Evolutionary conservation across 2,113 vertebrate species (phyloP), one percentile per base, ranked within the genome.

Genomic region (Pao palembangensis): DNA sequence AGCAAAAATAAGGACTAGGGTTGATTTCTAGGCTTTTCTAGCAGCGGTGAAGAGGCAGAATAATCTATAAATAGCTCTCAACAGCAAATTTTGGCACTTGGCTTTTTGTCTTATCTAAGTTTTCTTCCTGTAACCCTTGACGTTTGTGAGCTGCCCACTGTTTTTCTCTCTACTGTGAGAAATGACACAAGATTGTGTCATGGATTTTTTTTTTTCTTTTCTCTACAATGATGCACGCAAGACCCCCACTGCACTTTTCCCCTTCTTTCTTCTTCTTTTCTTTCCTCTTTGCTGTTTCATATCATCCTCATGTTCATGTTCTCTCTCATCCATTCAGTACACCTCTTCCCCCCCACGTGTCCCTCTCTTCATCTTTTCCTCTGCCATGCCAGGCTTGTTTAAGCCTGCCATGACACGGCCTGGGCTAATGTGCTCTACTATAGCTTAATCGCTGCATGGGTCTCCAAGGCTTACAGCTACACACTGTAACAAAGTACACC

Each of bases 351-450:
- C 21, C 13, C 13, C 18, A 4, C 13, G 47, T 42, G 28, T 66
- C 46, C 58, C 41, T 23, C 52, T 55, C 70, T 69, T 67, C 71
- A 64, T 73, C 71, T 64, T 25, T 69, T 61, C 64, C 54, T 62
- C 55, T 54, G 60, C 64, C 57, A 55, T 78, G 80, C 79, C 88
- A 82, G 71, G 71, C 67, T 64, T 51, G 76, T 74, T 90, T 87
- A 69, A 70, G 75, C 62, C 75, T 73, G 61, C 64, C 78, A 59
- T 88, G 86, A 89, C 85, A 86, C 81, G 84, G 81, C 70, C 69
- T 46, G 71, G 71, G 79, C 79, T 90, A 90, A 91, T 89, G 77
- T 85, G 69, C 81, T 83, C 75, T 81, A 89, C 75, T 87, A 86
- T 18, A 57, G 79, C 85, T 87, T 87, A 87, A 86, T 80, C 78